Conservation (phyloP, 92 coral and sea anemone species). For the Palythoa heliodiscus region DNA sequence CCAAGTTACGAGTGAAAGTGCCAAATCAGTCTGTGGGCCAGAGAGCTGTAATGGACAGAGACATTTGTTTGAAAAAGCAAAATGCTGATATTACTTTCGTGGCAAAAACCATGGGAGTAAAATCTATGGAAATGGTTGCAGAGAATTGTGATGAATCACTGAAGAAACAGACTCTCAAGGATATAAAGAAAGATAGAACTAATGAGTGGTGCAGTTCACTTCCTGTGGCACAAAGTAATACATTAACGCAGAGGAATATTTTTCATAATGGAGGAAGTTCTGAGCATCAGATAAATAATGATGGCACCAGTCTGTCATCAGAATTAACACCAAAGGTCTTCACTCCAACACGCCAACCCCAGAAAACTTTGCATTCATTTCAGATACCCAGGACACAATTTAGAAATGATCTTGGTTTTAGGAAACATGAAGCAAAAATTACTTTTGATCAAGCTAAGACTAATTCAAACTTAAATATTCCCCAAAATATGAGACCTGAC, state of each 20-base stretch:
- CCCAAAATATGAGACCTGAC: background rate
- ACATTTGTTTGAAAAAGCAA: background rate
- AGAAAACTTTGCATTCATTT: background rate
- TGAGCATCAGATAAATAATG: background rate
- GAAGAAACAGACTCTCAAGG: background rate
- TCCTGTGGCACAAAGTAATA: background rate
- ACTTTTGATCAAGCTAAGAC: no score
- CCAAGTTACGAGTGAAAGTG: background rate
- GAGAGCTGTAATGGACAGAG: background rate
- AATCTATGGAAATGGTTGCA: no score
- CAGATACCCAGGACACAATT: background rate
- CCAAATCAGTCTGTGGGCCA: background rate
- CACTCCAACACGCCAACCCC: background rate
- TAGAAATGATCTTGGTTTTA: background rate
- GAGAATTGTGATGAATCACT: background rate
- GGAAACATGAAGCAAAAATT: background rate
- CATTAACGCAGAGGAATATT: background rate
- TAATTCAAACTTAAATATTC: background rate
- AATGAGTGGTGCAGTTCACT: conserved; percentile 7
- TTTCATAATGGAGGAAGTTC: background rate
- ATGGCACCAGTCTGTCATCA: background rate
- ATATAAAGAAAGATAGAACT: background rate
- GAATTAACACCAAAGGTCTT: background rate
- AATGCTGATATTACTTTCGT: background rate
- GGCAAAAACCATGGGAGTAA: background rate